Evolutionary conservation across 2,888 invertebrate species (phyloP).

Genomic region (Bugulina stolonifera): DNA sequence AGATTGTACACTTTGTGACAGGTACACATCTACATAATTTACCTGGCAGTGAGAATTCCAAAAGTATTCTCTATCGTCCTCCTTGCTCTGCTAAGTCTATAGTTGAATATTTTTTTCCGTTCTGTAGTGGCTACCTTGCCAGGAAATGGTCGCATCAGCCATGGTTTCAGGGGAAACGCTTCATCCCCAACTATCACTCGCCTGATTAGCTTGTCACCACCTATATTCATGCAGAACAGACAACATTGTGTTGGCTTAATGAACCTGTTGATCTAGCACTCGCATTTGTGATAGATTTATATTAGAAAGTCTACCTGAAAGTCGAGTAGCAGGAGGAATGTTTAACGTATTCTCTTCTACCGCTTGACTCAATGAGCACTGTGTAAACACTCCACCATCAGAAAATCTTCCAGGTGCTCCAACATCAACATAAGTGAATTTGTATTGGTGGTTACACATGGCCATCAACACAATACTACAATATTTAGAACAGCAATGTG

Average conservation of each 20-base stretch:
- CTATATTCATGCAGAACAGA: too few relatives aligned
- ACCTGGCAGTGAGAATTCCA: too few relatives aligned
- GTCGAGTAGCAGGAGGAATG: too few relatives aligned
- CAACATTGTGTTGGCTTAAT: too few relatives aligned
- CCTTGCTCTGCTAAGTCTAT: neutral
- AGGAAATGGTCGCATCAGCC: conserved; percentile 1
- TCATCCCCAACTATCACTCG: conserved; percentile 3
- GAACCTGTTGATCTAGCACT: too few relatives aligned
- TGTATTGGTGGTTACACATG: neutral
- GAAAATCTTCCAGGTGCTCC: neutral
- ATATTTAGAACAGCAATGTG: too few relatives aligned
- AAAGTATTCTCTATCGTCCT: neutral
- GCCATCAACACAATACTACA: conserved; percentile 6
- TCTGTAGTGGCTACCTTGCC: neutral
- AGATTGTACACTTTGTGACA: too few relatives aligned
- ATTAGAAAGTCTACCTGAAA: too few relatives aligned
- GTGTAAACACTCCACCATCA: neutral
- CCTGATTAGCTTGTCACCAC: neutral
- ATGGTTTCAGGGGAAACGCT: neutral
- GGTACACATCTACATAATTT: too few relatives aligned
- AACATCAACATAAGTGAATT: neutral
- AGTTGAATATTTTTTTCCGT: conserved; percentile 4
- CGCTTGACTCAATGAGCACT: too few relatives aligned
- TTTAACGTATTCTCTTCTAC: too few relatives aligned
- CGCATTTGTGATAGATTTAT: too few relatives aligned